phyloP scores from a whole-genome alignment of 1,140 invertebrate species.

The Battus philenor region DNA sequence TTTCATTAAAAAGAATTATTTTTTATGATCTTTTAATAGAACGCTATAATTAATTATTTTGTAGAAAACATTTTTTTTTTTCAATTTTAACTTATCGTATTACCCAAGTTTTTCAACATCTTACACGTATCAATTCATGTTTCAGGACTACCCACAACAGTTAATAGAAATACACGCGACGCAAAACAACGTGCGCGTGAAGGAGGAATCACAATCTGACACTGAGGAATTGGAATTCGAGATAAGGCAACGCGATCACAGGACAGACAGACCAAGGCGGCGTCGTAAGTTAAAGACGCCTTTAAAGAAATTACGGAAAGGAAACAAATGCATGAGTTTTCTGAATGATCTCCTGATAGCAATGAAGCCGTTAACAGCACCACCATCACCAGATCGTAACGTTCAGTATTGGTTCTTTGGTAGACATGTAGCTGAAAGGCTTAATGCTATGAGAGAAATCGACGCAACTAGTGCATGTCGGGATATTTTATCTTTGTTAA shows the following conservation, averaged over 20 bases:
- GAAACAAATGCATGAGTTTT: conserved; percentile 39
- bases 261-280: conserved; percentile 42
- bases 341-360: conserved; percentile 47
- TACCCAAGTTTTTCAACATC: no score
- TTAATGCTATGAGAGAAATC: conserved; percentile 48
- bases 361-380: conserved; percentile 37
- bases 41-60: no score
- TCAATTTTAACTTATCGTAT: no score
- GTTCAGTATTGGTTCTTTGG: conserved; percentile 55
- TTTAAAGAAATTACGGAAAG: conserved; percentile 22
- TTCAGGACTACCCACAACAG: conserved; percentile 22
- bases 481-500: conserved; percentile 40
- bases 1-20: no score
- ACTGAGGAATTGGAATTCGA: conserved; percentile 23
- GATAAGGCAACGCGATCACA: conserved; percentile 39
- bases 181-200: conserved; percentile 24
- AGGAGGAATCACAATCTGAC: conserved; percentile 38
- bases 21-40: no score
- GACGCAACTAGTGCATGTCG: conserved; percentile 43
- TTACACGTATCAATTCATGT: no score
- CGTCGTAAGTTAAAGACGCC: conserved; percentile 22
- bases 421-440: conserved; percentile 44
- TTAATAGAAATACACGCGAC: conserved; percentile 15
- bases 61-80: no score
- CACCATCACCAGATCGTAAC: conserved; percentile 11